Percentiles rank a stretch among this genome's conserved stretches.
phyloP scores from a whole-genome alignment of 2,888 invertebrate species.

The Drosophila sordidula region DNA sequence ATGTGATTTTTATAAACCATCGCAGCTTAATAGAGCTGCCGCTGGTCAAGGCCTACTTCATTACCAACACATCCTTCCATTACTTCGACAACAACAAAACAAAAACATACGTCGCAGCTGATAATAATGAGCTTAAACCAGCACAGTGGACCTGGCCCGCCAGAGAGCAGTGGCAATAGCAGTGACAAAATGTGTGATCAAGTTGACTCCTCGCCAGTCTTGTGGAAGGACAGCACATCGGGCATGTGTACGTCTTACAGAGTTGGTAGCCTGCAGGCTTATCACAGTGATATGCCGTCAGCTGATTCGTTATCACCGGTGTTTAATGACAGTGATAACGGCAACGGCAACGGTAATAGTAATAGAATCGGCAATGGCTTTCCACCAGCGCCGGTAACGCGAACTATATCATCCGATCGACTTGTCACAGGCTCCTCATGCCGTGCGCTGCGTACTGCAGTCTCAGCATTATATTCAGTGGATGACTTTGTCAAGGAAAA shows the following conservation, averaged over 20 bases:
- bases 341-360: conserved; percentile 6
- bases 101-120: conserved; percentile 78
- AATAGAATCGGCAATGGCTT: conserved; percentile 25
- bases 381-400: conserved; percentile 75
- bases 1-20: conserved; percentile 17
- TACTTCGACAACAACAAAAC: neutral
- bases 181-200: conserved; percentile 46
- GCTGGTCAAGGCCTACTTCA: conserved; percentile 22
- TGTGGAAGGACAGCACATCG: conserved; percentile 52
- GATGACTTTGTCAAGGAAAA: conserved; percentile 97
- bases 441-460: conserved; percentile 95
- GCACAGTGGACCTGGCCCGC: conserved; percentile 85
- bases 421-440: conserved; percentile 92
- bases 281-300: conserved; percentile 16
- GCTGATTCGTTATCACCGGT: conserved; percentile 19
- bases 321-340: conserved; percentile 21
- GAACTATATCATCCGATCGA: conserved; percentile 85
- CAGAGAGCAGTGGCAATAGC: conserved; percentile 46
- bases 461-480: conserved; percentile 94
- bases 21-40: conserved; percentile 5
- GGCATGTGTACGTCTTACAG: conserved; percentile 50
- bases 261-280: conserved; percentile 19
- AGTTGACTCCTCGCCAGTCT: conserved; percentile 55
- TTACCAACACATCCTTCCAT: conserved; percentile 16
- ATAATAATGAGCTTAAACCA: conserved; percentile 85